Percentiles rank a stretch among this genome's conserved stretches.
Conservation (phyloP, 2,113 vertebrate species). For the Gadus macrocephalus region DNA sequence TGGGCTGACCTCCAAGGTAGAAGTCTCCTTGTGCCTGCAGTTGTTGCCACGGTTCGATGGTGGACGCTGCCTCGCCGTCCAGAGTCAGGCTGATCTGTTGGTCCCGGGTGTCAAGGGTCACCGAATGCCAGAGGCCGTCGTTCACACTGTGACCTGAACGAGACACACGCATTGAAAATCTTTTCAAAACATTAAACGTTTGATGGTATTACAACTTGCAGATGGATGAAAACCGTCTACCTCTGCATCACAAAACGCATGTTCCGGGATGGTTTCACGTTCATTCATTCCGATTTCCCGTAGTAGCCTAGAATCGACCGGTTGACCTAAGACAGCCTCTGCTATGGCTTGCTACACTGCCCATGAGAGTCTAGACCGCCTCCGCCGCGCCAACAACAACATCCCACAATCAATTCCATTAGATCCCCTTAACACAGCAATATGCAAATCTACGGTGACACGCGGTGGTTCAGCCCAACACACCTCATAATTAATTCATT, state of each 20-base stretch:
- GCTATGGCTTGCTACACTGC: too few relatives aligned
- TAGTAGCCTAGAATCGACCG: neutral
- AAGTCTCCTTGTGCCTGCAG: slow-evolving; percentile 81
- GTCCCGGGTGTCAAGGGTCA: slow-evolving; percentile 79
- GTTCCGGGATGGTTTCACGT: neutral
- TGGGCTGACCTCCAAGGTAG: slow-evolving; percentile 86
- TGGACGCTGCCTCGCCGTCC: slow-evolving; percentile 78
- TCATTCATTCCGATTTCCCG: neutral
- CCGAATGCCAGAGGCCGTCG: slow-evolving; percentile 91
- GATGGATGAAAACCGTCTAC: too few relatives aligned
- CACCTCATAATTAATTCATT: too few relatives aligned
- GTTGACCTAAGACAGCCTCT: too few relatives aligned
- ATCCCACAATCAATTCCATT: neutral
- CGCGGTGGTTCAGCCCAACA: too few relatives aligned
- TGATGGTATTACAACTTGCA: too few relatives aligned
- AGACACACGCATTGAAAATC: neutral
- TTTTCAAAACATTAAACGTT: too few relatives aligned
- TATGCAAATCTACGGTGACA: neutral
- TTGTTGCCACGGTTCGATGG: slow-evolving; percentile 73
- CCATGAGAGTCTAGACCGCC: too few relatives aligned
- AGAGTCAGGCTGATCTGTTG: slow-evolving; percentile 80
- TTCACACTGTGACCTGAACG: slow-evolving; percentile 79
- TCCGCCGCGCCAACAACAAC: neutral
- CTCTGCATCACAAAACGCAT: too few relatives aligned
- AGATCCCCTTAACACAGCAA: neutral